A percentile compares a stretch with the other conserved stretches of the same genome.
Evolutionary conservation across 2,888 invertebrate species (phyloP).

Genomic region (Enchytraeus crypticus): DNA sequence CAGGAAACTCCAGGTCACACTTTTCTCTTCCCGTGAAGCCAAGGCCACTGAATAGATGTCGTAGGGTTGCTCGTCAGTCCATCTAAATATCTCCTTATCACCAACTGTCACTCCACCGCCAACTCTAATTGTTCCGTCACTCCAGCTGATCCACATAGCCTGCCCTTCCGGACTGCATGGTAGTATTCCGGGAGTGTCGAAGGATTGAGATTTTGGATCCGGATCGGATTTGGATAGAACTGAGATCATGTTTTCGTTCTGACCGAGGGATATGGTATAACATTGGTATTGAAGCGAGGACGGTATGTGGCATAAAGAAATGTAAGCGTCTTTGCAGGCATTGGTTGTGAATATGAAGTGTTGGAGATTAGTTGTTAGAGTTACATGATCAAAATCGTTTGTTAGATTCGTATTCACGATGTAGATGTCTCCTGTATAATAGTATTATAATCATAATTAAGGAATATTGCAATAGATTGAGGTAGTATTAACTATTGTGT

Average conservation of each 20-base stretch:
- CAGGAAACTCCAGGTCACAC: constrained; percentile 6
- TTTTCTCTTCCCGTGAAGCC: background rate
- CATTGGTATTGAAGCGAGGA: background rate
- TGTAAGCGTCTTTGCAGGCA: constrained; percentile 11
- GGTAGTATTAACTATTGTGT: too few relatives aligned
- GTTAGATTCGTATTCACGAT: background rate
- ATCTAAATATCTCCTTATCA: background rate
- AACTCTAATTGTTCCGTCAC: background rate
- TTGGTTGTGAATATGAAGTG: constrained; percentile 1
- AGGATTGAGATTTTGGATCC: background rate
- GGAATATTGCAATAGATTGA: too few relatives aligned
- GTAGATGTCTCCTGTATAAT: background rate
- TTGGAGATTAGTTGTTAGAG: constrained; percentile 1
- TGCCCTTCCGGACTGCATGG: background rate
- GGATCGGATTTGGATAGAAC: background rate
- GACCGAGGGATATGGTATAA: constrained; percentile 7
- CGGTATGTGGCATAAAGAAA: constrained; percentile 1
- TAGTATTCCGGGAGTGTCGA: constrained; percentile 5
- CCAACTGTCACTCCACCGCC: background rate
- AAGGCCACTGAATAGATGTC: constrained; percentile 3
- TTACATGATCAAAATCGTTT: background rate
- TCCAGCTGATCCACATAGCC: background rate
- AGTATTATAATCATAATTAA: background rate
- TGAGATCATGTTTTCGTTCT: background rate
- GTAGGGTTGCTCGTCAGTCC: background rate